These are phyloP conservation scores for Corythornis cristatus DNA, from an alignment of 2,113 vertebrate species.

Conservation along the genomic window DNA sequence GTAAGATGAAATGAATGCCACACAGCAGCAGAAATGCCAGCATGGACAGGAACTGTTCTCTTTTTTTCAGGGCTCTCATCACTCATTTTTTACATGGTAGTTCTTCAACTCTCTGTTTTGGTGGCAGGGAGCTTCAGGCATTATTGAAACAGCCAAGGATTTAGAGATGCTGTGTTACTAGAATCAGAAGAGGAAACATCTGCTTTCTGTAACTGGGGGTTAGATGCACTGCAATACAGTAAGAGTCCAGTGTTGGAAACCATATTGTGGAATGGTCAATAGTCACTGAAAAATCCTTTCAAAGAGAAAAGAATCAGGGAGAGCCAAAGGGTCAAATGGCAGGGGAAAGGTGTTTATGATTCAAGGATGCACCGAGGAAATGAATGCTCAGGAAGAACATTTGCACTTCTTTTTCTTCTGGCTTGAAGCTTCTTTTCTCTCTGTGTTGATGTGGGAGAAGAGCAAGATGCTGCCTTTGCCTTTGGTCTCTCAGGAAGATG, in stretches of 20 bases:
- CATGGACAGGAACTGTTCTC: background rate
- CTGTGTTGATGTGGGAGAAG: background rate
- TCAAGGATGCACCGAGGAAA: background rate
- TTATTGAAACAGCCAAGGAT: background rate
- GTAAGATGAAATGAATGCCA: background rate
- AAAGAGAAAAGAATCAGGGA: background rate
- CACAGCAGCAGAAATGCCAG: background rate
- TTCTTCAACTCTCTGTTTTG: background rate
- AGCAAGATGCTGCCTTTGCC: background rate
- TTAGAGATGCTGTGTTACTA: background rate
- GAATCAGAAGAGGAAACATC: background rate
- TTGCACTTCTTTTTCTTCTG: accelerated
- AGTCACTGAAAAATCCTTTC: background rate
- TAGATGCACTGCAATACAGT: background rate
- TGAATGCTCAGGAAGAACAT: background rate
- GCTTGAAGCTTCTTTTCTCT: background rate
- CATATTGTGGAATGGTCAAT: background rate
- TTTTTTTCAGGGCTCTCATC: background rate
- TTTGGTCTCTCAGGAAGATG: background rate
- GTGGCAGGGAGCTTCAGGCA: background rate
- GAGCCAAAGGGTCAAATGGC: background rate
- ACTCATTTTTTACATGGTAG: background rate
- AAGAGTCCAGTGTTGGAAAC: background rate
- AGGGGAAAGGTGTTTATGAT: background rate
- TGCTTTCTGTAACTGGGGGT: background rate